Evolutionary conservation across 2,113 vertebrate genomes (phyloP).

Genomic region (Circaetus cinerascens): DNA sequence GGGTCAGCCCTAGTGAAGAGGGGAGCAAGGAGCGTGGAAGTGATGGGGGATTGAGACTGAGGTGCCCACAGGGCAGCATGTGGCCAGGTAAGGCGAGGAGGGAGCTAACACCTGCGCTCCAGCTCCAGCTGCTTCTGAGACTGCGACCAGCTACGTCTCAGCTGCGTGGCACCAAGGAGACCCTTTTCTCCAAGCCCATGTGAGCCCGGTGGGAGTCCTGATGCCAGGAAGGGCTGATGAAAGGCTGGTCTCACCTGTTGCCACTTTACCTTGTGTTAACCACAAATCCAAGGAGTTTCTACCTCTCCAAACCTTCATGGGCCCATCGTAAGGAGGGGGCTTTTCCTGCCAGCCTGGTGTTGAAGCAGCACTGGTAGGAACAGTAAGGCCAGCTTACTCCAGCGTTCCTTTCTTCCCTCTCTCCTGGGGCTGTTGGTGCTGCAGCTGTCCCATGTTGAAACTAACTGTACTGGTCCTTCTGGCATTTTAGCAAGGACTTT

Average conservation of each 20-base stretch:
- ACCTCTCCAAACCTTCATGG: neutral
- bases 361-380: neutral
- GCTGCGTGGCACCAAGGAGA: neutral
- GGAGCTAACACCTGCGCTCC: neutral
- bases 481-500: neutral
- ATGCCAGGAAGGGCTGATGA: neutral
- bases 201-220: neutral
- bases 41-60: neutral
- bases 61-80: accelerated
- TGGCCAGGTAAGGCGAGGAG: neutral
- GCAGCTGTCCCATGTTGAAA: neutral
- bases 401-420: neutral
- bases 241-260: neutral
- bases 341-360: neutral
- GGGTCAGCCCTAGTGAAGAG: neutral
- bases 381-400: neutral
- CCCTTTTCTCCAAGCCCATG: neutral
- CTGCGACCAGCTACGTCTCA: neutral
- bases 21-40: neutral
- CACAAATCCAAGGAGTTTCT: neutral
- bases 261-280: neutral
- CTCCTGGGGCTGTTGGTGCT: neutral
- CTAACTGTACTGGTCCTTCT: neutral
- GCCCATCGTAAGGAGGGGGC: neutral
- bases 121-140: neutral